phyloP scores from a whole-genome alignment of 2,797 vertebrate species.

The Dermochelys coriacea region DNA sequence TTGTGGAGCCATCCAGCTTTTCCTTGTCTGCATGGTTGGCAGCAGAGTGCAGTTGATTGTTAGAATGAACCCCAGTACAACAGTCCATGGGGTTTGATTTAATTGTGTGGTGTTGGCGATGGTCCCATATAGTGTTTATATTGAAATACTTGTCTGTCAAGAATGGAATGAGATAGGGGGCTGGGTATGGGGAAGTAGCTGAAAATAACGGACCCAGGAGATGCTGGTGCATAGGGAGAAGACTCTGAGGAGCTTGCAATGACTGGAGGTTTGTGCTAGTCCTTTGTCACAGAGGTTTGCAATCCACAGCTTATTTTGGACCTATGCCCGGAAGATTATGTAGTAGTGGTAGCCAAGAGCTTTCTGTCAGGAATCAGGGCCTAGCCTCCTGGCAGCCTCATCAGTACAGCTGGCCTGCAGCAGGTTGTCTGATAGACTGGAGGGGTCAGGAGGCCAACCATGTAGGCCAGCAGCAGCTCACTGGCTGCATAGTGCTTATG shows the following conservation, averaged over 20 bases:
- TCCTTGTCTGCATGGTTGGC: rapidly evolving
- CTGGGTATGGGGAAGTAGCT: constrained; percentile 26
- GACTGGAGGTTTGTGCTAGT: constrained; percentile 43
- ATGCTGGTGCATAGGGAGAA: not conserved
- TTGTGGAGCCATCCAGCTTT: not conserved
- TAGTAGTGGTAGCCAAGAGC: too few relatives aligned
- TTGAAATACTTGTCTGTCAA: not conserved
- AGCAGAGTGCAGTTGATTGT: rapidly evolving
- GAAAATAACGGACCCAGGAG: not conserved
- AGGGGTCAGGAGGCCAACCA: too few relatives aligned
- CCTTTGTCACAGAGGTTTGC: constrained; percentile 44
- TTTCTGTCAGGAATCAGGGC: too few relatives aligned
- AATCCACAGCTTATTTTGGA: constrained; percentile 69
- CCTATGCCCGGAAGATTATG: constrained; percentile 65
- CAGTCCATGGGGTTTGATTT: constrained; percentile 8
- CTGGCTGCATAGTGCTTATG: too few relatives aligned
- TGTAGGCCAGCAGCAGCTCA: too few relatives aligned
- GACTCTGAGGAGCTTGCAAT: not conserved
- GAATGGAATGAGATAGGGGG: not conserved
- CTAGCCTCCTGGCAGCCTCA: too few relatives aligned
- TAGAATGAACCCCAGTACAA: rapidly evolving
- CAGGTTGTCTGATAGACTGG: too few relatives aligned
- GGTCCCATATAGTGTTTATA: not conserved
- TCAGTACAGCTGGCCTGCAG: too few relatives aligned
- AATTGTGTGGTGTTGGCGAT: constrained; percentile 12